Conservation (phyloP, 1,140 invertebrate species). For the Aphelenchoides besseyi region DNA sequence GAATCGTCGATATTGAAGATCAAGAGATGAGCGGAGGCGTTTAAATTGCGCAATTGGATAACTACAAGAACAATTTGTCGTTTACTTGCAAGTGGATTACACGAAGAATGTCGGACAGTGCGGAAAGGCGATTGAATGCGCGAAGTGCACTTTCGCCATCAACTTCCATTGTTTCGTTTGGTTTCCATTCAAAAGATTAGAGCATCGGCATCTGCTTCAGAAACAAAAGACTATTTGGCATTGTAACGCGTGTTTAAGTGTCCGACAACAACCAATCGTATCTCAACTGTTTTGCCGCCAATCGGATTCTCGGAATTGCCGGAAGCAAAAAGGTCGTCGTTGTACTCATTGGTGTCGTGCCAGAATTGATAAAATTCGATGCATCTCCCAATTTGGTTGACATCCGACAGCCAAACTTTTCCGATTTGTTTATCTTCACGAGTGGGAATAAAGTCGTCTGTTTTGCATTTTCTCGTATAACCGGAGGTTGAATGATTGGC, state of each 20-base stretch:
- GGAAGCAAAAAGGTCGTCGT: too few relatives aligned
- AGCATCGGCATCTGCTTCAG: background rate
- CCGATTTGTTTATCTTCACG: background rate
- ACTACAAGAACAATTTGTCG: too few relatives aligned
- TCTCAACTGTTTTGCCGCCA: background rate
- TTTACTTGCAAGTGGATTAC: background rate
- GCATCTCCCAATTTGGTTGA: background rate
- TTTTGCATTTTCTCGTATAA: background rate
- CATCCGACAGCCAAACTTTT: background rate
- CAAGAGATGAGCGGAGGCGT: background rate
- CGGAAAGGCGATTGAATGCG: background rate
- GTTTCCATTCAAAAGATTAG: background rate
- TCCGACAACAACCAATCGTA: background rate
- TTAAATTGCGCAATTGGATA: too few relatives aligned
- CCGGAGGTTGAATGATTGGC: background rate
- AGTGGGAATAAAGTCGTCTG: background rate
- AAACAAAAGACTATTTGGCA: background rate
- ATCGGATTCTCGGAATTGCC: too few relatives aligned
- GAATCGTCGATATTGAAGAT: too few relatives aligned
- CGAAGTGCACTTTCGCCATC: background rate
- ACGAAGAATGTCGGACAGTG: too few relatives aligned
- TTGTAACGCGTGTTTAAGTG: background rate
- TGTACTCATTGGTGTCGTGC: too few relatives aligned
- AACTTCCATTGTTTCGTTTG: background rate
- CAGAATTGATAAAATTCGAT: background rate